Evolutionary conservation across 2,888 invertebrate species (phyloP).

Genomic region (Chrysina gloriosa): DNA sequence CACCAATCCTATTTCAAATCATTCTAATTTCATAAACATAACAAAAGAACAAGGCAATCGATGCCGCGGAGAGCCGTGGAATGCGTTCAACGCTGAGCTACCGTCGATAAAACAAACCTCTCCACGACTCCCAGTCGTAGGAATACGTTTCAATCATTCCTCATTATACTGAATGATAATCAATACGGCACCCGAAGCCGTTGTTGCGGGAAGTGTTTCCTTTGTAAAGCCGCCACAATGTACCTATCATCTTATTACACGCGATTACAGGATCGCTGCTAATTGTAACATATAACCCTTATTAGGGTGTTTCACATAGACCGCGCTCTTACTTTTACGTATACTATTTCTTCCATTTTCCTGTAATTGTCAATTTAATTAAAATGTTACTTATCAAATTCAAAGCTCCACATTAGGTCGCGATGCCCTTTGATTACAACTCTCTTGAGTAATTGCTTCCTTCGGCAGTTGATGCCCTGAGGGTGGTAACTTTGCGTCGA

Average conservation of each 20-base stretch:
- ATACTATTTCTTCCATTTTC: constrained; percentile 26
- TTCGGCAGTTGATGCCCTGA: background rate
- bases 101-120: constrained; percentile 43
- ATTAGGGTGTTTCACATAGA: constrained; percentile 26
- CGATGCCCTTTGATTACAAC: background rate
- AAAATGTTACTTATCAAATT: constrained; percentile 23
- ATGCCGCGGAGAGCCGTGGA: constrained; percentile 25
- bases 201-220: constrained; percentile 42
- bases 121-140: constrained; percentile 36
- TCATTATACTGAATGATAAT: constrained; percentile 51
- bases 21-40: too few species aligned
- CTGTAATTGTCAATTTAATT: constrained; percentile 26
- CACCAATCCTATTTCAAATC: too few species aligned
- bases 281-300: constrained; percentile 43
- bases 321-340: background rate
- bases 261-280: constrained; percentile 41
- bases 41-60: too few species aligned
- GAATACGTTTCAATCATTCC: constrained; percentile 47
- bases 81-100: constrained; percentile 42
- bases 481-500: background rate
- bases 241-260: constrained; percentile 41
- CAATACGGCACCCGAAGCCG: constrained; percentile 46
- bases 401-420: background rate
- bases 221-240: constrained; percentile 42
- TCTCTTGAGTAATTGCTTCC: background rate